phyloP scores from a whole-genome alignment of 2,797 vertebrate species.

The Coracias cyanogaster region DNA sequence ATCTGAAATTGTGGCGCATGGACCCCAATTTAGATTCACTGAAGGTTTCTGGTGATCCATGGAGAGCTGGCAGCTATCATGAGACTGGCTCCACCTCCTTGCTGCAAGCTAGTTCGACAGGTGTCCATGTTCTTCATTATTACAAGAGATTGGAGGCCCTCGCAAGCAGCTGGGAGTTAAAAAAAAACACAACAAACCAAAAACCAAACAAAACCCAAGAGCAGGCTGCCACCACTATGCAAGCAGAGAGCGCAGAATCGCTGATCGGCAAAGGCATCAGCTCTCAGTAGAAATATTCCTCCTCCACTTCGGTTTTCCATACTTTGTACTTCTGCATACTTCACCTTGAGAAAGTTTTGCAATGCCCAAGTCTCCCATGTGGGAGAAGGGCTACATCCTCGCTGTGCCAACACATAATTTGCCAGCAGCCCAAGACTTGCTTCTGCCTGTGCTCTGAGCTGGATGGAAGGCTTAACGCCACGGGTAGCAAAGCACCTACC shows the following conservation, averaged over 20 bases:
- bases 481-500: background rate
- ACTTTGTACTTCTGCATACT: background rate
- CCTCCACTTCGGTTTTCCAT: background rate
- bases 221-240: background rate
- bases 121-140: conserved; percentile 6
- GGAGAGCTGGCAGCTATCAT: conserved; percentile 8
- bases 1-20: background rate
- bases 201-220: background rate
- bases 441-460: background rate
- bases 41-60: conserved; percentile 40
- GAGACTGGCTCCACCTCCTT: conserved; percentile 11
- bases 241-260: background rate
- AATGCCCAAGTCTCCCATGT: background rate
- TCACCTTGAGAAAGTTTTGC: background rate
- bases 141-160: background rate
- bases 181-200: background rate
- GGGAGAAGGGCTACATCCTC: background rate
- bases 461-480: background rate
- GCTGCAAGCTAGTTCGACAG: conserved; percentile 46
- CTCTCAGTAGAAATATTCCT: background rate
- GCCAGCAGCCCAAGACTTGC: rapidly evolving
- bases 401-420: background rate
- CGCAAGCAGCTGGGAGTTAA: conserved; percentile 40
- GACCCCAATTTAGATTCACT: conserved; percentile 20
- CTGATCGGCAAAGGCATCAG: background rate